Evolutionary conservation across 2,113 vertebrate genomes (phyloP).

Genomic region (Gorsachius goisagi): DNA sequence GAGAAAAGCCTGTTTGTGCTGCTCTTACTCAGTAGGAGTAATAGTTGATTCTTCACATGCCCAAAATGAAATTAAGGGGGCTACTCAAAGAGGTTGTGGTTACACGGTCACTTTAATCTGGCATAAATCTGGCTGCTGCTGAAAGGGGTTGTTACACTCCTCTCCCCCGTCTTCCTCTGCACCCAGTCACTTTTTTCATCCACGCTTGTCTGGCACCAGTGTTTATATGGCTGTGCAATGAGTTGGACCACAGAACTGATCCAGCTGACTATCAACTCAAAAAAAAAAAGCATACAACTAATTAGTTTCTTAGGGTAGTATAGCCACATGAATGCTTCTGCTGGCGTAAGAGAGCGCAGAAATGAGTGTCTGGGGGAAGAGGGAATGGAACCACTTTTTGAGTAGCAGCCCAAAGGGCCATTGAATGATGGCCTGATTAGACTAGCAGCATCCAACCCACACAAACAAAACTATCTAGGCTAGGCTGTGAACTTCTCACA

Average conservation of each 20-base stretch:
- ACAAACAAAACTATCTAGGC: neutral
- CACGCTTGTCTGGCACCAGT: neutral
- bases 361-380: neutral
- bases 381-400: neutral
- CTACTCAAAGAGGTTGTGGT: constrained; percentile 42
- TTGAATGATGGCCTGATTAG: neutral
- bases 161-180: neutral
- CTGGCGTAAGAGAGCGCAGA: neutral
- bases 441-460: neutral
- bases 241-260: neutral
- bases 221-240: neutral
- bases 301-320: neutral
- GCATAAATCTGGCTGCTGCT: constrained; percentile 48
- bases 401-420: neutral
- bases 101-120: constrained; percentile 47
- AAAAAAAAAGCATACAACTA: neutral
- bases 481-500: neutral
- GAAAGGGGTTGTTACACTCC: constrained; percentile 1
- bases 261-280: neutral
- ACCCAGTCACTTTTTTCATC: neutral
- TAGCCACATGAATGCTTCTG: neutral
- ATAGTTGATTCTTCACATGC: constrained; percentile 32
- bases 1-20: constrained; percentile 50
- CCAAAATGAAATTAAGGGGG: constrained; percentile 52
- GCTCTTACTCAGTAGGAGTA: neutral